Conservation (phyloP, 2,113 vertebrate genomes). For the Petrocephalus microphthalmus region DNA sequence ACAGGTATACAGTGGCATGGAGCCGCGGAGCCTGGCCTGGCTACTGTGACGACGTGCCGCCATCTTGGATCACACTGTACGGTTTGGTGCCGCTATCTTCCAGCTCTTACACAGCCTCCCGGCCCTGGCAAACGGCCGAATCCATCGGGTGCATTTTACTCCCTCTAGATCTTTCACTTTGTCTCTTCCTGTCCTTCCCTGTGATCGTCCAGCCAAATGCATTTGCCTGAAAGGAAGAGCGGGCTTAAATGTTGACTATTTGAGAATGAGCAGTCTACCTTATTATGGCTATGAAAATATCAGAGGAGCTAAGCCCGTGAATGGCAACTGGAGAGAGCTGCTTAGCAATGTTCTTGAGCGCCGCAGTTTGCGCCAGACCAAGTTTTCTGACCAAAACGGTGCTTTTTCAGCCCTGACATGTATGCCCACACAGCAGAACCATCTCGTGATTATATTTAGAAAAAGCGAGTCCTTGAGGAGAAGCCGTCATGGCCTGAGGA, state of each 20-base stretch:
- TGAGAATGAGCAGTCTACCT: neutral
- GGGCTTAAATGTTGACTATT: neutral
- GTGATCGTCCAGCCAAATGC: neutral
- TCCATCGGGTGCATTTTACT: neutral
- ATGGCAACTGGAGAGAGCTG: neutral
- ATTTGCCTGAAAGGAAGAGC: neutral
- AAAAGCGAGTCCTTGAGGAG: neutral
- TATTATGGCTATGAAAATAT: neutral
- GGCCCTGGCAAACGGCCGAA: neutral
- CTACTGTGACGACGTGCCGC: neutral
- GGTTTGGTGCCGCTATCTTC: neutral
- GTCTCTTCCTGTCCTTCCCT: neutral
- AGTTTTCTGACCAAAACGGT: neutral
- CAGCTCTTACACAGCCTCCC: neutral
- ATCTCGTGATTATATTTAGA: conserved; percentile 1
- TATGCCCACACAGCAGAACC: neutral
- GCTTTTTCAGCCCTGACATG: neutral
- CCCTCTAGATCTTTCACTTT: neutral
- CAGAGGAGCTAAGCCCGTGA: neutral
- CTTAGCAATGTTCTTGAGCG: neutral
- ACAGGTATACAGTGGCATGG: neutral
- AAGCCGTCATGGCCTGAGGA: neutral
- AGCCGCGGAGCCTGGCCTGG: neutral
- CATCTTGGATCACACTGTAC: neutral
- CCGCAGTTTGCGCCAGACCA: neutral